Evolutionary conservation across 2,113 vertebrate species (phyloP).

Genomic region (Holacanthus passer): DNA sequence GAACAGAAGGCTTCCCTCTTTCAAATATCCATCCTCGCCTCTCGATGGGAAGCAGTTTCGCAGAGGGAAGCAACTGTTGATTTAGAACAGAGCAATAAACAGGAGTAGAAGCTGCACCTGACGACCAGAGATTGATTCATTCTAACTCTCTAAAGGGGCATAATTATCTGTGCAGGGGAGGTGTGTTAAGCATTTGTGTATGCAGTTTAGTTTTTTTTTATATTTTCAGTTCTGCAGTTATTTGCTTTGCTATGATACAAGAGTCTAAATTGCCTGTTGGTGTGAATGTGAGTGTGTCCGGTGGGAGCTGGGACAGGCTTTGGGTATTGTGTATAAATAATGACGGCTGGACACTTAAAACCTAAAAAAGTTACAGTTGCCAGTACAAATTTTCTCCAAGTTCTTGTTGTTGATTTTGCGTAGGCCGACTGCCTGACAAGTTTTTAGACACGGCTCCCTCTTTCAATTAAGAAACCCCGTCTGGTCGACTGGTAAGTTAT

Average conservation of each 20-base stretch:
- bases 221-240: neutral
- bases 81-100: constrained; percentile 31
- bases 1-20: constrained; percentile 30
- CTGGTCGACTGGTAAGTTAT: constrained; percentile 35
- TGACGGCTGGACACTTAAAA: neutral
- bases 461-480: constrained; percentile 43
- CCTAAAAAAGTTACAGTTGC: neutral
- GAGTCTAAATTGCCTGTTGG: neutral
- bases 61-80: constrained; percentile 14
- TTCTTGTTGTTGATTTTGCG: neutral
- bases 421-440: constrained; percentile 10
- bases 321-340: neutral
- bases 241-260: neutral
- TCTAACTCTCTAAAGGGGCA: neutral
- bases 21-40: constrained; percentile 28
- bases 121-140: neutral
- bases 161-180: constrained; percentile 3
- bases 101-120: neutral
- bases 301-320: constrained; percentile 6
- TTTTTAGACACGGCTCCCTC: neutral
- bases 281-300: neutral
- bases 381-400: neutral
- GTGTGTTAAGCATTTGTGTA: neutral
- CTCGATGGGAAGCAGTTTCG: constrained; percentile 14
- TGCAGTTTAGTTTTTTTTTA: neutral